Conservation (phyloP, 1,140 invertebrate species). For the Ruditapes philippinarum region DNA sequence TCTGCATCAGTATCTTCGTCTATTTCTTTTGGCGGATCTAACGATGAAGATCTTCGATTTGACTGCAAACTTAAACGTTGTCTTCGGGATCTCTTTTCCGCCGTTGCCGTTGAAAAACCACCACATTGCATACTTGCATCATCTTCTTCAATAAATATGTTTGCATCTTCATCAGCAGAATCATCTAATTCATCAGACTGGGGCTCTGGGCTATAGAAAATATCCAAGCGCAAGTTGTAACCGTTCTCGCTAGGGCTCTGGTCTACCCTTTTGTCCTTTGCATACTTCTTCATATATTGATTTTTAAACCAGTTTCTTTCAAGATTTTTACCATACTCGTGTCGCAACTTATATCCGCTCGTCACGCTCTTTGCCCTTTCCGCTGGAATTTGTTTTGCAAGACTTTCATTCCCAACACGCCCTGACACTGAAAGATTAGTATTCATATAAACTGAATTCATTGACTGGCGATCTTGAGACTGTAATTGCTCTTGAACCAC, state of each 20-base stretch:
- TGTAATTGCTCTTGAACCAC: neutral
- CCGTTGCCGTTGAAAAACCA: slow-evolving; percentile 44
- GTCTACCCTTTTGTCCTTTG: neutral
- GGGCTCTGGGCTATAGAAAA: slow-evolving; percentile 61
- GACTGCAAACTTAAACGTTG: neutral
- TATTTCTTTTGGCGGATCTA: slow-evolving; percentile 12
- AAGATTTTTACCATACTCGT: slow-evolving; percentile 63
- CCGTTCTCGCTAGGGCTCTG: neutral
- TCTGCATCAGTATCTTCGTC: slow-evolving; percentile 26
- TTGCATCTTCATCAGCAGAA: neutral
- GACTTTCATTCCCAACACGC: slow-evolving; percentile 1
- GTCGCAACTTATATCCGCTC: slow-evolving; percentile 43
- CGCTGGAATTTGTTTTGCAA: neutral
- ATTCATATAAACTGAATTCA: neutral
- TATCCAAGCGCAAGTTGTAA: slow-evolving; percentile 46
- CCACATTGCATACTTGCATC: slow-evolving; percentile 59
- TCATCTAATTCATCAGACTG: slow-evolving; percentile 50
- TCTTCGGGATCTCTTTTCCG: neutral
- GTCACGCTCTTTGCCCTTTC: neutral
- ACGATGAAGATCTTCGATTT: neutral
- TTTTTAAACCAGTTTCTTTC: slow-evolving; percentile 59
- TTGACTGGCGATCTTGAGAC: neutral
- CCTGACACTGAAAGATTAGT: neutral
- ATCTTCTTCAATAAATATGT: neutral
- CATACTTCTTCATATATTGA: slow-evolving; percentile 34